Evolutionary conservation across 2,888 invertebrate species (phyloP).

Genomic region (Apotomis capreana): DNA sequence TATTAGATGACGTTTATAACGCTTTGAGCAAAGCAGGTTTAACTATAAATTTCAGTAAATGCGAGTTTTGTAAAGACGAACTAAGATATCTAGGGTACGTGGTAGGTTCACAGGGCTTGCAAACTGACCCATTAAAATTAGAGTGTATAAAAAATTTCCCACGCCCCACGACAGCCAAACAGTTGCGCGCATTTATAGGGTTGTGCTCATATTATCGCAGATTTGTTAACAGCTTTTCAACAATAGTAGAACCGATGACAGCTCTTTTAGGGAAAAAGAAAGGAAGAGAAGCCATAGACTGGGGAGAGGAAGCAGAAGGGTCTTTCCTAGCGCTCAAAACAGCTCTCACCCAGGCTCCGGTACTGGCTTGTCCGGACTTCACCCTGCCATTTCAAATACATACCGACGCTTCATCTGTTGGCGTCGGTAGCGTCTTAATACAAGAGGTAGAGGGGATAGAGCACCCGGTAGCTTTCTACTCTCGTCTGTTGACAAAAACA

Average conservation of each 20-base stretch:
- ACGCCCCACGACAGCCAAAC: neutral
- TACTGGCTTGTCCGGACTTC: constrained; percentile 10
- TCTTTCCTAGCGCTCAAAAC: constrained; percentile 3
- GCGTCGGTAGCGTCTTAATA: too few relatives aligned
- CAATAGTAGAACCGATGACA: constrained; percentile 5
- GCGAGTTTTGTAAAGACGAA: constrained; percentile 8
- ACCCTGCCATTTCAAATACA: neutral
- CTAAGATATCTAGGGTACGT: constrained; percentile 18
- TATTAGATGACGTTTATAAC: constrained; percentile 12
- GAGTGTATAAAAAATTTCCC: constrained; percentile 6
- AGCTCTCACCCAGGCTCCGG: constrained; percentile 8
- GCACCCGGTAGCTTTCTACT: too few relatives aligned
- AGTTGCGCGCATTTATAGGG: constrained; percentile 8
- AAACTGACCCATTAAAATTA: constrained; percentile 5
- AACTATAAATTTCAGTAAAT: constrained; percentile 27
- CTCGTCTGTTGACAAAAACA: too few relatives aligned
- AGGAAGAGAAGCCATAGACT: neutral
- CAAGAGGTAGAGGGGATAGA: too few relatives aligned
- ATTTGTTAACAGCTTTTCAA: constrained; percentile 18
- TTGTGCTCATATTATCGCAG: constrained; percentile 23
- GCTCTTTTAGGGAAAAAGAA: neutral
- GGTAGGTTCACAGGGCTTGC: neutral
- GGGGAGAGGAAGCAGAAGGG: neutral
- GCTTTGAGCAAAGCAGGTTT: constrained; percentile 1
- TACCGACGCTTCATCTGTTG: too few relatives aligned